Evolutionary conservation across 2,888 invertebrate species (phyloP), one percentile per base, ranked within the genome.

Genomic region (Ctenicera cuprea): DNA sequence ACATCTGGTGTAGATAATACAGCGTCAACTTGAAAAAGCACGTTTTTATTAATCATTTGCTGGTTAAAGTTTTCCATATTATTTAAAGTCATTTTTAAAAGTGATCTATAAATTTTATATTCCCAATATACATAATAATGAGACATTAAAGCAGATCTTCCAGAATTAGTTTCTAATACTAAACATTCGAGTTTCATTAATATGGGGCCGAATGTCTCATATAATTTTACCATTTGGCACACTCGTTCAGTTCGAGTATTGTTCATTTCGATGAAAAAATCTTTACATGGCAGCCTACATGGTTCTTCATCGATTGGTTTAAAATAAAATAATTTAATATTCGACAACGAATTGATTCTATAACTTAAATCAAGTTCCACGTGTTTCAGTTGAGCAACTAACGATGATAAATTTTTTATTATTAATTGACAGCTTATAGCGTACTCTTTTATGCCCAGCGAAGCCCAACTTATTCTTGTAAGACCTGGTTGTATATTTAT

Each of bases 161-260:
- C 96, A 0, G 94, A 93, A 78, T 93, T 93, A 0, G 94, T 93
- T 73, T 93, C 93, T 18, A 95, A 89, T 0, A 96, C 94, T 38
- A 97, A 87, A 76, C 94, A 94, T 87, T 97, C 97, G 75, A 97
- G 86, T 87, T 97, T 97, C 80, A 93, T 92, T 12, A 97, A 88
- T 69, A 96, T 91, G 0, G 96, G 95, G 0, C 94, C 94, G 52
- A 96, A 89, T 0, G 94, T 93, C 54, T 93, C 91, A 84, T 96
- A 96, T n/a, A 93, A 90, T 62, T 92, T 91, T 0, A 91, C 89
- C 84, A 97, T 89, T 4, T 89, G 86, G 1, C 92, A 91, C 5
- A 94, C 88, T 61, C 93, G 91, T 70, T 92, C 91, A 0, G 92
- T 90, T 0, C 97, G 90, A 71, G 91, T 90, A 33, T 89, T 88